Conservation (phyloP, 2,113 vertebrate species). For the Lanius collurio region DNA sequence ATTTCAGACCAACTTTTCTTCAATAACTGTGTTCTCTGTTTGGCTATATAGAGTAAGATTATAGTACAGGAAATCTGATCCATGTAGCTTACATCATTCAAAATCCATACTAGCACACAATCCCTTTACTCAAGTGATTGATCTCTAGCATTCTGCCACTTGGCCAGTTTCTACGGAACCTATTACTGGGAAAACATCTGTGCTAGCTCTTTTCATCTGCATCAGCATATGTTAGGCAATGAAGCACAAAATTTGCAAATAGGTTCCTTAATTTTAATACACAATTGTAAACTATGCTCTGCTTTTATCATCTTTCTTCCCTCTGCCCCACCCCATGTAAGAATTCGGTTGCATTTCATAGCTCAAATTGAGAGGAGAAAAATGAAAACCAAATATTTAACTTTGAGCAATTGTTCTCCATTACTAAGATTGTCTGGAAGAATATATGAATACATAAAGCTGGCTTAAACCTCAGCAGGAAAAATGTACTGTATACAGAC, state of each 20-base stretch:
- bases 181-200: not conserved
- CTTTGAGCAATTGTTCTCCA: not conserved
- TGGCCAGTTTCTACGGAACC: not conserved
- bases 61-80: not conserved
- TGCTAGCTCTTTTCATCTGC: not conserved
- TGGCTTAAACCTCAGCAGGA: not conserved
- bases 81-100: not conserved
- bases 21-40: not conserved
- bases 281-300: not conserved
- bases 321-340: not conserved
- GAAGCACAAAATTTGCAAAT: slow-evolving; percentile 57
- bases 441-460: not conserved
- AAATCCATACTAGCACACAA: not conserved
- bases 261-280: slow-evolving; percentile 36
- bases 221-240: slow-evolving; percentile 30
- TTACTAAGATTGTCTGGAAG: not conserved
- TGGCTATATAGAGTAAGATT: not conserved
- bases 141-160: not conserved
- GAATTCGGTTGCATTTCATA: not conserved
- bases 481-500: not conserved
- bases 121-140: not conserved
- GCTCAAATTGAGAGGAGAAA: not conserved
- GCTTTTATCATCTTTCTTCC: not conserved
- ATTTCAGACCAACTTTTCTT: not conserved
- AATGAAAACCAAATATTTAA: slow-evolving; percentile 20